These are phyloP conservation scores for Himantopus leucocephalus DNA, from an alignment of 2,113 vertebrate genomes.

Conservation along the genomic window DNA sequence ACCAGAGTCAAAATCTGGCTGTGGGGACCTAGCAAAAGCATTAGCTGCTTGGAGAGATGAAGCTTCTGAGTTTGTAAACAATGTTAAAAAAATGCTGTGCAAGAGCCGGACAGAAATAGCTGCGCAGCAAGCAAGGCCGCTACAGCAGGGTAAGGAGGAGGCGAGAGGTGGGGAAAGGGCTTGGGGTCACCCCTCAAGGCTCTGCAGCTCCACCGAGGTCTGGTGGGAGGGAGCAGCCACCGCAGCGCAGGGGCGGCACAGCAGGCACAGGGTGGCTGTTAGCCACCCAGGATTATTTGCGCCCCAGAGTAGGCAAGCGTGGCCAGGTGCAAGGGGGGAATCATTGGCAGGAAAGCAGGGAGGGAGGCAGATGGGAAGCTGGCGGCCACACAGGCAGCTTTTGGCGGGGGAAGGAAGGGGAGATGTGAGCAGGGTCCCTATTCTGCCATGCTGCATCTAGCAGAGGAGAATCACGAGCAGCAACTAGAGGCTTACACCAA, in stretches of 20 bases:
- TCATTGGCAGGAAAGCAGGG: background rate
- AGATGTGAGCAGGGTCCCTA: background rate
- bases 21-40: background rate
- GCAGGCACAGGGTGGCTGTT: background rate
- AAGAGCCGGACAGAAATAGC: background rate
- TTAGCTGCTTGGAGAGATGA: background rate
- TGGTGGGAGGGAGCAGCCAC: background rate
- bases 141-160: background rate
- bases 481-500: background rate
- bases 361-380: background rate
- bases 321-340: background rate
- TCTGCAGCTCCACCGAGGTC: background rate
- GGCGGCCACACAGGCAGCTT: accelerated
- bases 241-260: accelerated
- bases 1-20: background rate
- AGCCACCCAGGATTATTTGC: background rate
- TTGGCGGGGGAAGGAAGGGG: background rate
- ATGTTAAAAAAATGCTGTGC: background rate
- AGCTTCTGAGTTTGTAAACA: background rate
- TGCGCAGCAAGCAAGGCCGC: accelerated
- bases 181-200: background rate
- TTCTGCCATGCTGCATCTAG: background rate
- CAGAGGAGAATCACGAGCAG: background rate
- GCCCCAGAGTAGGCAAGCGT: accelerated
- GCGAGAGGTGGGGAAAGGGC: background rate